Evolutionary conservation across 2,797 vertebrate species (phyloP), one percentile per base, ranked within the genome.

Genomic region (Eulemur albifrons): DNA sequence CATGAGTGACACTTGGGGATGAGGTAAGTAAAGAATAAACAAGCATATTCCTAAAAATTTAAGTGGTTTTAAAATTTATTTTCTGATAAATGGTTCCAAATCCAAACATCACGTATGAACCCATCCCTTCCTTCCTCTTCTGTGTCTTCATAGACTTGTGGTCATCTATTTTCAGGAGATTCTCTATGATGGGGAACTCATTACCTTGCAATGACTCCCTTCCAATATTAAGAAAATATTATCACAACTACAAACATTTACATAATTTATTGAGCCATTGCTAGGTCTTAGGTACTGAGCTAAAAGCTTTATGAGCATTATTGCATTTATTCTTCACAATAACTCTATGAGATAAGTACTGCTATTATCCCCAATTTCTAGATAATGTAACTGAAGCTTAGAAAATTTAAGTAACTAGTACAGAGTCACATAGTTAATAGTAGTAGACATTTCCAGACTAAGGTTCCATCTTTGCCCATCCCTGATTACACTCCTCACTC

Each of bases 251-350:
- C 89, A 88, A 95, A 95, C 89, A 95, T 96, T 95, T 88, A 81
- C 77, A 70, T 30, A 27, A 97, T 81, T 96, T 96, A 97, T 75
- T 77, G 89, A 92, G 80, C 83, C 89, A 97, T 96, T 96, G 76
- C 65, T 94, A 93, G 94, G 48, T 92, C 59, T 96, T 95, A 91
- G 38, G 65, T 92, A 95, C 54, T 54, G 67, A 95, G 91, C 89
- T 96, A 96, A 97, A 93, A 97, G 86, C 67, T 92, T 96, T 92
- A 90, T 27, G 75, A 77, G 43, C 61, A 96, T 95, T 97, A 94
- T 96, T 97, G 97, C 65, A 97, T 88, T 95, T 96, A 89, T 92
- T 94, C 93, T 92, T 75, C 75, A 96, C 50, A 96, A 93, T 94
- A 96, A 96, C 79, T 96, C 87, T 63, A 15, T 48, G 69, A 93